phyloP scores from a whole-genome alignment of 2,113 vertebrate species.

The Pelmatolapia mariae region DNA sequence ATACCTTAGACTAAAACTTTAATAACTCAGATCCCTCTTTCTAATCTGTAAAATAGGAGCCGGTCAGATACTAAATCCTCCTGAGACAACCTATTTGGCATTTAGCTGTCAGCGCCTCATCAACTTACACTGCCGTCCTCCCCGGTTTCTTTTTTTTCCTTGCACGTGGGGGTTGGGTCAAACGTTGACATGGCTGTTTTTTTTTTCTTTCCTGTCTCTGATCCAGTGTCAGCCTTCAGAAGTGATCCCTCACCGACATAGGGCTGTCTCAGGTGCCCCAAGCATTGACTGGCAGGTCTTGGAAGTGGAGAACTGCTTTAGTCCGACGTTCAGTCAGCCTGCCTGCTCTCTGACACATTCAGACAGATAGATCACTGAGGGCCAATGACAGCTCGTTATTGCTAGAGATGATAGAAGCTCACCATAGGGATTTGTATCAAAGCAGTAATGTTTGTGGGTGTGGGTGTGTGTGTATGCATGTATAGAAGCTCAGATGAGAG shows the following conservation, averaged over 20 bases:
- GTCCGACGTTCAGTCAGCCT: constrained; percentile 54
- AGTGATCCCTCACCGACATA: constrained; percentile 42
- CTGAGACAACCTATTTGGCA: constrained; percentile 44
- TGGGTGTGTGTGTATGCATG: not conserved
- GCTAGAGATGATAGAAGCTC: constrained; percentile 61
- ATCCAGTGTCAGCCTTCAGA: constrained; percentile 57
- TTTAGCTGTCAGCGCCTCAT: constrained; percentile 47
- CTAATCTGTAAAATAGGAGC: constrained; percentile 45
- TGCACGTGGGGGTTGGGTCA: constrained; percentile 43
- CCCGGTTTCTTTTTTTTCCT: not conserved
- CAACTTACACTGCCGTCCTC: not conserved
- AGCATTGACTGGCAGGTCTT: constrained; percentile 64
- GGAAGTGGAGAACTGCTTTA: constrained; percentile 62
- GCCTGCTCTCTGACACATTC: constrained; percentile 54
- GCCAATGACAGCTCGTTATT: constrained; percentile 71
- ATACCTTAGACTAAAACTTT: constrained; percentile 11
- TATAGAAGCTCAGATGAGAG: constrained; percentile 32
- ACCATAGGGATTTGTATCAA: constrained; percentile 65
- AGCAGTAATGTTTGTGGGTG: constrained; percentile 49
- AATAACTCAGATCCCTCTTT: constrained; percentile 28
- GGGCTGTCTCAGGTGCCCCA: constrained; percentile 57
- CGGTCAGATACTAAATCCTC: constrained; percentile 38
- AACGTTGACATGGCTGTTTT: constrained; percentile 29
- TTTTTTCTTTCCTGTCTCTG: constrained; percentile 39
- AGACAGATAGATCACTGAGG: constrained; percentile 64